phyloP scores from a whole-genome alignment of 2,113 vertebrate species.

The Pristiophorus japonicus region DNA sequence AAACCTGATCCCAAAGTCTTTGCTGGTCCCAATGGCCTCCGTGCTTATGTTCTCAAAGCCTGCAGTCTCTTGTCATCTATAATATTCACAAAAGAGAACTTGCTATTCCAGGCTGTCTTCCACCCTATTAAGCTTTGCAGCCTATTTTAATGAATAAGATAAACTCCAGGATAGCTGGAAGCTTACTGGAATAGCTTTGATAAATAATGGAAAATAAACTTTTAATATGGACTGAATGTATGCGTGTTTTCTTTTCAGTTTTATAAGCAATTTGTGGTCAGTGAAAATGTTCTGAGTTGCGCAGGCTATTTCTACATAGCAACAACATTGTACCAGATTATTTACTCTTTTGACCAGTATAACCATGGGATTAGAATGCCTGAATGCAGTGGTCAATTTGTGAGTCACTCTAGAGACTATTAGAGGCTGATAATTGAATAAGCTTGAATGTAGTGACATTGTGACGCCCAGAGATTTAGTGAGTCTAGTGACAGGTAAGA shows the following conservation, averaged over 20 bases:
- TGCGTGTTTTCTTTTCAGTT: not conserved
- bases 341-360: not conserved
- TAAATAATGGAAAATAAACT: not conserved
- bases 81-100: not conserved
- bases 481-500: not conserved
- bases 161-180: not conserved
- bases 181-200: not conserved
- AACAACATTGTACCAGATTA: not conserved
- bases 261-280: not conserved
- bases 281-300: not conserved
- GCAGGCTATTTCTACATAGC: not conserved
- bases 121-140: not conserved
- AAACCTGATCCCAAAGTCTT: not conserved
- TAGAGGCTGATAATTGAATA: constrained; percentile 17
- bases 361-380: not conserved
- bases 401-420: not conserved
- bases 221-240: not conserved
- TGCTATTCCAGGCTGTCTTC: not conserved
- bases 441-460: not conserved
- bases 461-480: not conserved
- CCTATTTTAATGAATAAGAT: not conserved
- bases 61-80: not conserved
- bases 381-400: constrained; percentile 20
- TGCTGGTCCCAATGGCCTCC: not conserved
- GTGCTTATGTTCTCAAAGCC: not conserved